phyloP scores from a whole-genome alignment of 2,888 invertebrate genomes.

The Drosophila robusta region DNA sequence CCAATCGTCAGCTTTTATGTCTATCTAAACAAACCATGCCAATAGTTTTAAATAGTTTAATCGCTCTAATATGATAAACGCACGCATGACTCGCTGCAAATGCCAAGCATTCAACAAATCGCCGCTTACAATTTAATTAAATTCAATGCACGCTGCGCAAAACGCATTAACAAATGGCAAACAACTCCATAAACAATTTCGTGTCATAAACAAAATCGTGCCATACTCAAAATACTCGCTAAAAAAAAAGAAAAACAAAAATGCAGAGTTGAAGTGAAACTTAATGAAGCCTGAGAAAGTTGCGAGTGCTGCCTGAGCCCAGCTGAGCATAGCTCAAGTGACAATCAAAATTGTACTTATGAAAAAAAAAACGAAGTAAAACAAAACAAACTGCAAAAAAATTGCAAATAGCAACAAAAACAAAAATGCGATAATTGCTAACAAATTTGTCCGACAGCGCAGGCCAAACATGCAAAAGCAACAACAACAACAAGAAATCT shows the following conservation, averaged over 20 bases:
- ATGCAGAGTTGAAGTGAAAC: constrained; percentile 70
- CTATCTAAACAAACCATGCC: not conserved
- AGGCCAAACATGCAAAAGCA: constrained; percentile 45
- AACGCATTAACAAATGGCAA: constrained; percentile 69
- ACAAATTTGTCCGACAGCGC: constrained; percentile 68
- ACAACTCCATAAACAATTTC: constrained; percentile 75
- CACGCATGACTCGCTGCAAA: constrained; percentile 21
- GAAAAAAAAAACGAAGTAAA: constrained; percentile 28
- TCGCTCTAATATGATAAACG: constrained; percentile 9
- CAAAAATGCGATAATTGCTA: constrained; percentile 72
- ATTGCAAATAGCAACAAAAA: constrained; percentile 45
- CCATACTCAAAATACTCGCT: constrained; percentile 55
- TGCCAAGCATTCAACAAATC: constrained; percentile 37
- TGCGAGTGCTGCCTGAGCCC: constrained; percentile 40
- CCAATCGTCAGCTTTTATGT: not conserved
- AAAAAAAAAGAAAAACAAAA: constrained; percentile 27
- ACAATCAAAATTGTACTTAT: constrained; percentile 61
- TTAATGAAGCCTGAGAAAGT: constrained; percentile 81
- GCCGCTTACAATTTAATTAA: constrained; percentile 64
- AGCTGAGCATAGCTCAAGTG: constrained; percentile 58
- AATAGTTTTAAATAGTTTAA: constrained; percentile 7
- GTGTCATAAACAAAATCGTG: constrained; percentile 80
- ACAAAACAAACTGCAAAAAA: constrained; percentile 41
- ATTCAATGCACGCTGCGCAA: constrained; percentile 73
- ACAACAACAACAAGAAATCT: constrained; percentile 11